Percentiles rank a stretch among this genome's conserved stretches.
These are phyloP conservation scores for Muschampia plurimacula DNA, from an alignment of 2,888 invertebrate genomes.

Conservation along the genomic window DNA sequence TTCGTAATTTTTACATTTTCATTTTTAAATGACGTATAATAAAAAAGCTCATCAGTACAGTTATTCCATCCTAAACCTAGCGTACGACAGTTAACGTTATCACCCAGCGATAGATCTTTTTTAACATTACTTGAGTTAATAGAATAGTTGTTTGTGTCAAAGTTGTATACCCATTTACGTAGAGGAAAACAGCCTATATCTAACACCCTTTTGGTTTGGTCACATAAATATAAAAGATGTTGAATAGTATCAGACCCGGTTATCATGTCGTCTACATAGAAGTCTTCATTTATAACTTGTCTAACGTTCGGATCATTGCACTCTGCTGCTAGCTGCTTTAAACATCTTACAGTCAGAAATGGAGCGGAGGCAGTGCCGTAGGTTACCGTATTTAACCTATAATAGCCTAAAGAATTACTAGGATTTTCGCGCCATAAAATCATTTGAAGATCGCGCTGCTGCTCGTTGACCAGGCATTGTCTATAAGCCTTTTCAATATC, in stretches of 20 bases:
- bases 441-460: constrained; percentile 20
- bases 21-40: constrained; percentile 28
- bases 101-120: constrained; percentile 25
- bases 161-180: constrained; percentile 35
- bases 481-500: constrained; percentile 35
- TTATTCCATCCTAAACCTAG: constrained; percentile 41
- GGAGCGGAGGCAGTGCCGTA: constrained; percentile 48
- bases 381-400: constrained; percentile 45
- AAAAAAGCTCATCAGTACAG: constrained; percentile 38
- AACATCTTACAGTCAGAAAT: constrained; percentile 44
- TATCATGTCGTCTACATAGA: constrained; percentile 48
- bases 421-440: constrained; percentile 27
- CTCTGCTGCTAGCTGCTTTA: constrained; percentile 45
- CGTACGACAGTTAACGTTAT: constrained; percentile 36
- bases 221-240: constrained; percentile 14
- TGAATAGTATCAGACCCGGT: constrained; percentile 41
- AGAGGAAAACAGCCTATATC: constrained; percentile 35
- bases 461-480: constrained; percentile 16
- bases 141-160: neutral
- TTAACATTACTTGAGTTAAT: neutral
- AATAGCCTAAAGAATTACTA: constrained; percentile 22
- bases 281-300: constrained; percentile 43
- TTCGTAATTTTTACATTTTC: constrained; percentile 24
- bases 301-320: constrained; percentile 35
- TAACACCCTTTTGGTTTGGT: constrained; percentile 13